A percentile compares a stretch with the other conserved stretches of the same genome.
Evolutionary conservation across 1,140 invertebrate species (phyloP).

Genomic region (Cheumatopsyche charites): DNA sequence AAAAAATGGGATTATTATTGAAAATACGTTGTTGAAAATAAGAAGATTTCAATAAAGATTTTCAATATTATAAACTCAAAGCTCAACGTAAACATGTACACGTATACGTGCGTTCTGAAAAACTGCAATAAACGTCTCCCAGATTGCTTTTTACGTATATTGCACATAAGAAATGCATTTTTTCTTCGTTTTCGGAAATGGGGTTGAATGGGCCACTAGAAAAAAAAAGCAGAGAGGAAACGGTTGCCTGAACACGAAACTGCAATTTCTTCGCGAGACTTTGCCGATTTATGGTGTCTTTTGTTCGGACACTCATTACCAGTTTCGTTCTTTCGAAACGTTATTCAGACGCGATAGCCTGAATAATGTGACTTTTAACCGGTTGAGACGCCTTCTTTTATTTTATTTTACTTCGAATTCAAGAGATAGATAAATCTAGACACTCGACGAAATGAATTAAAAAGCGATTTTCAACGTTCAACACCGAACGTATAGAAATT

Average conservation of each 20-base stretch:
- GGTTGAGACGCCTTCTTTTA: background rate
- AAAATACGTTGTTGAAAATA: too few species aligned
- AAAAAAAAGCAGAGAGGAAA: slow-evolving; percentile 2
- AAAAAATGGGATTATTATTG: too few species aligned
- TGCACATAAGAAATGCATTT: background rate
- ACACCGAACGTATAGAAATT: too few species aligned
- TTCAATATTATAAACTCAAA: too few species aligned
- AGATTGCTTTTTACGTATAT: background rate
- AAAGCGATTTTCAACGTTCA: too few species aligned
- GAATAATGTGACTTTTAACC: slow-evolving; percentile 30
- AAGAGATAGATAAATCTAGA: background rate
- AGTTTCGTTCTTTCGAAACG: background rate
- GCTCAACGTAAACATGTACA: too few species aligned
- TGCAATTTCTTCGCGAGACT: slow-evolving; percentile 24
- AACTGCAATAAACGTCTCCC: too few species aligned
- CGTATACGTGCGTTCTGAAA: too few species aligned
- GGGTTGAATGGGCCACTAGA: background rate
- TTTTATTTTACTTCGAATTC: background rate
- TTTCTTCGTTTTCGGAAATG: too few species aligned
- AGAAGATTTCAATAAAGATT: too few species aligned
- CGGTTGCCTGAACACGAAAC: slow-evolving; percentile 10
- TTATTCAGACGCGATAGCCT: slow-evolving; percentile 10
- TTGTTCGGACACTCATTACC: slow-evolving; percentile 37
- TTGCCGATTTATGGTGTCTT: slow-evolving; percentile 35
- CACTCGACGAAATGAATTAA: too few species aligned